A percentile compares a stretch with the other conserved stretches of the same genome.
phyloP scores from a whole-genome alignment of 2,888 invertebrate genomes.

The Trachelus stipa region DNA sequence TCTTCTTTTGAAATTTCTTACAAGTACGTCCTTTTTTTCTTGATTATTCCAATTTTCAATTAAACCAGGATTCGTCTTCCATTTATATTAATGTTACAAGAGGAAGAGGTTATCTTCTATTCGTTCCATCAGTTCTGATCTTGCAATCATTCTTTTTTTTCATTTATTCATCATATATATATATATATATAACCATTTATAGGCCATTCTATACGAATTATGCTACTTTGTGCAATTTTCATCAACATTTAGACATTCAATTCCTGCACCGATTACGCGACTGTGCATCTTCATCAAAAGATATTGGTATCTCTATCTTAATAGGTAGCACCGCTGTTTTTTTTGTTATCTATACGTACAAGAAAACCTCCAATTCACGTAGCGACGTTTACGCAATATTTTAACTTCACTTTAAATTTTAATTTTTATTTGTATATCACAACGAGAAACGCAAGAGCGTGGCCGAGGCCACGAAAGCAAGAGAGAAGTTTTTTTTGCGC shows the following conservation, averaged over 20 bases:
- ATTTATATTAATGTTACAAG: neutral
- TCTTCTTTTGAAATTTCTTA: neutral
- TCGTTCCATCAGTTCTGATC: neutral
- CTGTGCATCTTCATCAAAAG: neutral
- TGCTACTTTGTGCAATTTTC: neutral
- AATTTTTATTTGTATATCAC: neutral
- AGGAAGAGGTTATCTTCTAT: neutral
- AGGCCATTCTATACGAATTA: neutral
- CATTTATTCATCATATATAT: neutral
- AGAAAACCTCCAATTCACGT: neutral
- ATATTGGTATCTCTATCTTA: neutral
- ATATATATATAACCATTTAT: neutral
- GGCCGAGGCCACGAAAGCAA: neutral
- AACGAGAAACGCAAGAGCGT: neutral
- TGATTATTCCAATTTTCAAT: neutral
- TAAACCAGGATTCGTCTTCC: neutral
- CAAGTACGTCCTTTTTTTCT: neutral
- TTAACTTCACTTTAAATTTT: neutral
- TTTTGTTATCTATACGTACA: neutral
- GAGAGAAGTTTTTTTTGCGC: neutral
- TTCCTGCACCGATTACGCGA: slow-evolving; percentile 1
- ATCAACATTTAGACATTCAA: slow-evolving; percentile 1
- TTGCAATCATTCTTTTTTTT: neutral
- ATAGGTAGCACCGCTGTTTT: neutral
- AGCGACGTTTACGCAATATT: neutral